A percentile compares a stretch with the other conserved stretches of the same genome.
phyloP scores from a whole-genome alignment of 2,113 vertebrate genomes.

The Corythaeola cristata region DNA sequence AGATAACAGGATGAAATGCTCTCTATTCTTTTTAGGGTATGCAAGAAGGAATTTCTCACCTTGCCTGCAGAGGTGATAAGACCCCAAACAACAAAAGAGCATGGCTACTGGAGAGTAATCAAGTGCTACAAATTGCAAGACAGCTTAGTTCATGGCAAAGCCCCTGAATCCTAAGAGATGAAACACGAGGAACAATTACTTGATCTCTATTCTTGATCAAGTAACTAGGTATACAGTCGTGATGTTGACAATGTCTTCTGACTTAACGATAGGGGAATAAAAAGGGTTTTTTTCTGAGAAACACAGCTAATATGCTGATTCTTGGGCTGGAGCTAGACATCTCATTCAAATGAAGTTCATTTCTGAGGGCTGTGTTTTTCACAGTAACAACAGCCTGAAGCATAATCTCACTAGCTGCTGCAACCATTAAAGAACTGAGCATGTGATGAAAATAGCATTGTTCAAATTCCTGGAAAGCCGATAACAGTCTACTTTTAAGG shows the following conservation, averaged over 20 bases:
- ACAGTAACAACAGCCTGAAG: neutral
- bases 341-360: neutral
- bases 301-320: neutral
- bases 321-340: neutral
- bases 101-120: neutral
- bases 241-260: neutral
- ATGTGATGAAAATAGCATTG: neutral
- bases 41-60: neutral
- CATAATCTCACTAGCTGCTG: neutral
- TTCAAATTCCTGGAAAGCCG: conserved; percentile 2
- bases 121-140: neutral
- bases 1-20: neutral
- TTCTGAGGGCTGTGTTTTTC: neutral
- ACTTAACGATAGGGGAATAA: neutral
- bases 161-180: neutral
- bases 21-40: neutral
- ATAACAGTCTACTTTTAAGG: neutral
- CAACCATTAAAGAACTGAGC: neutral
- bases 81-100: neutral
- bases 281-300: neutral
- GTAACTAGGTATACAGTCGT: neutral
- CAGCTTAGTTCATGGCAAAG: neutral
- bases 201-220: neutral
- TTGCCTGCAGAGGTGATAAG: neutral
- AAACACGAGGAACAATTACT: neutral